Base-by-base conservation (phyloP, 2,888 invertebrate genomes). In the Lepidocyrtoides sp. region DNA sequence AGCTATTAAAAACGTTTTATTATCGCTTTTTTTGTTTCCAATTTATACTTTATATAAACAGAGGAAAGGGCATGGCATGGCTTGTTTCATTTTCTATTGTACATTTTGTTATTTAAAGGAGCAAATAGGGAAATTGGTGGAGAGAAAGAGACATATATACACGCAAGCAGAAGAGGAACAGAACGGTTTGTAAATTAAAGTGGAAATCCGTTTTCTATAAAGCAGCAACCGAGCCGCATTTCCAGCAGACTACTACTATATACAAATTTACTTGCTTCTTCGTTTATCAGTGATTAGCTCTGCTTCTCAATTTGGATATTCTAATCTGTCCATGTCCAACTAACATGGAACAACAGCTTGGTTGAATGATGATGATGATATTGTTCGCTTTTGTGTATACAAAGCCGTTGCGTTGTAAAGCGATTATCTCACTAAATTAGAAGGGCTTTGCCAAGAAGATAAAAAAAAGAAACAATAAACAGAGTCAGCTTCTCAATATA, bases 171-270 rank as follows among this genome's bases (percentile, higher is more conserved):
- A 14, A 48, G 4, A 12, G 48, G 14, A 48, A 14, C 48, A 48
- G 48, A 48, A 48, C 48, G 48, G 12, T 48, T 48, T 48, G 14
- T 20, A 60, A 60, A 60, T 60, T 60, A 60, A 23, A 60, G 7
- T 60, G 60, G 60, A 60, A 60, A 60, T 60, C 60, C 60, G 3
- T 60, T 20, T 60, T n/a, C n/a, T n/a, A n/a, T n/a, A 48, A 48
- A 48, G 48, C 48, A 48, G 14, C 41, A n/a, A n/a, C n/a, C n/a
- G n/a, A n/a, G n/a, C n/a, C 48, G 48, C 48, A 12, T 48, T 48
- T 48, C 48, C 48, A 48, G 48, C 7, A n/a, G n/a, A n/a, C n/a
- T n/a, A n/a, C n/a, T n/a, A n/a, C n/a, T n/a, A n/a, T n/a, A n/a
- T n/a, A n/a, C n/a, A n/a, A n/a, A n/a, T n/a, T n/a, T n/a, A n/a